Evolutionary conservation across 2,888 invertebrate genomes (phyloP), one percentile per base, ranked within the genome.

Genomic region (Drosophila kambysellisi): DNA sequence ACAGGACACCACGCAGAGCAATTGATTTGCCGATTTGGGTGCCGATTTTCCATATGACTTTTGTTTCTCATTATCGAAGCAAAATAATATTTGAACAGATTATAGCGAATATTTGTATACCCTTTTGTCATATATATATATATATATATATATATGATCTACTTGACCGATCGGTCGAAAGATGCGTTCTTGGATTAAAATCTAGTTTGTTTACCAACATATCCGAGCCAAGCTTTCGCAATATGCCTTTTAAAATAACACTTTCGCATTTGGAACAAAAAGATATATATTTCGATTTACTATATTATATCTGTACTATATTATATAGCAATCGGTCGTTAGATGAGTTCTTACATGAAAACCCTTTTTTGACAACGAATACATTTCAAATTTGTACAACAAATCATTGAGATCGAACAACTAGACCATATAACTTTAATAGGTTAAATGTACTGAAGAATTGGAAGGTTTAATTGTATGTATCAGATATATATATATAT

Each of bases 21-120:
- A 68, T 71, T 80, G 64, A 76, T 76, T 76, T 56, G 33, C 32
- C 57, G 25, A 58, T 30, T 8, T 35, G 6, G 11, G 29, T 33
- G 3, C 25, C 29, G 15, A n/a, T 17, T 32, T 35, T 35, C n/a
- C n/a, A 17, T 58, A 7, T 4, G n/a, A 41, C n/a, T 37, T 37
- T 17, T 17, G 17, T 37, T 11, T 20, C 43, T 17, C 11, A 43
- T 43, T 43, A 11, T 20, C 2, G 11, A 43, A 41, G 0, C 43
- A 20, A 46, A 15, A 46, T 5, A 4, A 4, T 46, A 20, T 4
- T 15, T 46, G 1, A 4, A 46, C 46, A 25, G 25, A 25, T 25
- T 25, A 25, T 3, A 25, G 25, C 25, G 25, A 25, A 2, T 25
- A 3, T 25, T 25, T 25, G 25, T 25, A 25, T 25, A 25, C 25